Percentiles rank a stretch among this genome's conserved stretches.
These are phyloP conservation scores for Buphagus erythrorhynchus DNA, from an alignment of 2,797 vertebrate species.

Conservation along the genomic window DNA sequence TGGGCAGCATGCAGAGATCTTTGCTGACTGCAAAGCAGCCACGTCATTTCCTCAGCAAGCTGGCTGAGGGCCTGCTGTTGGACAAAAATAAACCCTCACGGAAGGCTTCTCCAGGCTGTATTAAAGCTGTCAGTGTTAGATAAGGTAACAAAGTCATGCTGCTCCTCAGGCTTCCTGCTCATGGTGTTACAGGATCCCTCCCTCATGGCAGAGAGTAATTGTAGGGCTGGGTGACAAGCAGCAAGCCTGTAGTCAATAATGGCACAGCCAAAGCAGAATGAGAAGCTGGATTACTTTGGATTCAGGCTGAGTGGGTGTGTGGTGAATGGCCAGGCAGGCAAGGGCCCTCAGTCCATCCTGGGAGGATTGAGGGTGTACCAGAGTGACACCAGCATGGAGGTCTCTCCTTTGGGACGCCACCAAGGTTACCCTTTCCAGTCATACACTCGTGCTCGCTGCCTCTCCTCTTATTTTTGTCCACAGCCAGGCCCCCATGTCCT, in stretches of 20 bases:
- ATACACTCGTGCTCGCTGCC: accelerated
- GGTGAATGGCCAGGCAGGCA: background rate
- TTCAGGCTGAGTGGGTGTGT: background rate
- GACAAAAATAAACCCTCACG: background rate
- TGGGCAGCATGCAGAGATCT: background rate
- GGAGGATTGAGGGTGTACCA: background rate
- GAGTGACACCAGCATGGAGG: background rate
- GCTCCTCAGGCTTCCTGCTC: background rate
- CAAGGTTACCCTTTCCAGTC: background rate
- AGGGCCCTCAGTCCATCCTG: background rate
- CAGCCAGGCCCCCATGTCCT: background rate
- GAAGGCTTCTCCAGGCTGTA: background rate
- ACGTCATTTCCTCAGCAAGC: background rate
- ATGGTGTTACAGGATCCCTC: background rate
- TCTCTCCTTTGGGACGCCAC: accelerated
- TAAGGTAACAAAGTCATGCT: background rate
- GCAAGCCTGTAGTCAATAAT: background rate
- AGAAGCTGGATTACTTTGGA: background rate
- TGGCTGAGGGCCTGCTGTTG: background rate
- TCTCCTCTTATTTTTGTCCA: background rate
- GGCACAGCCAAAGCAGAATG: background rate
- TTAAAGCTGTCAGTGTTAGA: background rate
- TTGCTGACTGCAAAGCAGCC: background rate
- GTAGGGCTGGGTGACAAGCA: background rate
- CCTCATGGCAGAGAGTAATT: accelerated